Percentiles rank a stretch among this genome's conserved stretches.
These are phyloP conservation scores for Macropodus opercularis DNA, from an alignment of 2,797 vertebrate genomes.

Conservation along the genomic window DNA sequence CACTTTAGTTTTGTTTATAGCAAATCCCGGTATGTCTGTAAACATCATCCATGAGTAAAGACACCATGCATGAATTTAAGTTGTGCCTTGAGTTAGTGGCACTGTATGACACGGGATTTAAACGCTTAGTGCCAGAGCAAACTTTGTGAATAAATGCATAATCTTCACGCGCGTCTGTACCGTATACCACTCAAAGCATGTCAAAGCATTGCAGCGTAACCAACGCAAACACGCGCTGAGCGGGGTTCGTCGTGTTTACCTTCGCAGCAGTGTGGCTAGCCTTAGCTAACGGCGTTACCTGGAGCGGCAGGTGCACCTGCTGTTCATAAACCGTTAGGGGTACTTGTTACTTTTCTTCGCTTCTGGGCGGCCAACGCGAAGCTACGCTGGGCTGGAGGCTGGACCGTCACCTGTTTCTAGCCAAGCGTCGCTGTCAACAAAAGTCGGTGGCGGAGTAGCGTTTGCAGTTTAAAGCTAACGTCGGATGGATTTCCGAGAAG, in stretches of 20 bases:
- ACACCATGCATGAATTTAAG: too few relatives aligned
- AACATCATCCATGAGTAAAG: too few relatives aligned
- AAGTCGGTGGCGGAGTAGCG: background rate
- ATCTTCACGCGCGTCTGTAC: too few relatives aligned
- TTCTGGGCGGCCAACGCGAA: background rate
- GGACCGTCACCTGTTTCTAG: background rate
- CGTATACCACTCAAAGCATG: background rate
- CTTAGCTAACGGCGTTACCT: conserved; percentile 70
- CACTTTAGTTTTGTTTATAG: too few relatives aligned
- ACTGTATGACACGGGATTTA: background rate
- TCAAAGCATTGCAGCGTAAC: too few relatives aligned
- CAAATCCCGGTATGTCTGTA: too few relatives aligned
- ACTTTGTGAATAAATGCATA: too few relatives aligned
- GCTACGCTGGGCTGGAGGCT: conserved; percentile 9
- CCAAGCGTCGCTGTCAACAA: background rate
- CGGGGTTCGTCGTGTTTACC: background rate
- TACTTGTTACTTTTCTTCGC: conserved; percentile 16
- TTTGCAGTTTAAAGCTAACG: background rate
- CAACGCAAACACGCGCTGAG: too few relatives aligned
- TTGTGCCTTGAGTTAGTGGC: background rate
- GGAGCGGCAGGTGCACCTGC: conserved; percentile 74
- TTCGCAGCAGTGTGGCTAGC: conserved; percentile 11
- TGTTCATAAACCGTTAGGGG: conserved; percentile 44
- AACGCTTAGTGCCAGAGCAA: background rate
- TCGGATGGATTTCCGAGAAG: conserved; percentile 46